Evolutionary conservation across 2,888 invertebrate species (phyloP).

Genomic region (Brachyopa scutellaris): DNA sequence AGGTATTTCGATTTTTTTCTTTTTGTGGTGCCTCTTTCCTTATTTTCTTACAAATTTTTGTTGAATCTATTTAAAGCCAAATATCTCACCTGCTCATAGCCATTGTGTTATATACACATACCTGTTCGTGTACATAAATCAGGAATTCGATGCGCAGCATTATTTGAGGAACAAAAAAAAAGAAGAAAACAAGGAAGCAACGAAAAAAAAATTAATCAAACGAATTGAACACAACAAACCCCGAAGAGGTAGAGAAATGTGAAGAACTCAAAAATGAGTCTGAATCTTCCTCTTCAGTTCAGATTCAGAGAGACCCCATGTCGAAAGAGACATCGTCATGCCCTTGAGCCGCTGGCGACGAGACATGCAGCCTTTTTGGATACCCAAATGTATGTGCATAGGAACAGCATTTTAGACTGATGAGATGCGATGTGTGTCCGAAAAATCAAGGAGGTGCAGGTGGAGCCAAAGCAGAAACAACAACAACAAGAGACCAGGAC

Average conservation of each 20-base stretch:
- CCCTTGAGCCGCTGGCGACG: constrained; percentile 77
- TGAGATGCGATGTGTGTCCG: constrained; percentile 34
- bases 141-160: constrained; percentile 53
- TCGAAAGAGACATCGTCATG: constrained; percentile 74
- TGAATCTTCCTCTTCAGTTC: constrained; percentile 12
- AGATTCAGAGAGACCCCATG: constrained; percentile 39
- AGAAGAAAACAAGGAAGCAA: background rate
- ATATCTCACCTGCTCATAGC: constrained; percentile 49
- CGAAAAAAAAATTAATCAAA: background rate
- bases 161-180: background rate
- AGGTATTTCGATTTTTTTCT: too few species aligned
- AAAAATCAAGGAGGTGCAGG: constrained; percentile 36
- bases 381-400: background rate
- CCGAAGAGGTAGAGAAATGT: background rate
- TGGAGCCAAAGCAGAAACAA: constrained; percentile 29
- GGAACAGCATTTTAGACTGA: constrained; percentile 29
- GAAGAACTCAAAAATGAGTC: background rate
- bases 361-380: constrained; percentile 45
- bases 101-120: constrained; percentile 26
- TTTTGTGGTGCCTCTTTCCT: background rate
- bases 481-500: background rate
- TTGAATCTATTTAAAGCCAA: constrained; percentile 42
- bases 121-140: constrained; percentile 54
- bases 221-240: constrained; percentile 16
- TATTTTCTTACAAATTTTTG: background rate